Conservation (phyloP, 1,140 invertebrate genomes). For the Achroia grisella region DNA sequence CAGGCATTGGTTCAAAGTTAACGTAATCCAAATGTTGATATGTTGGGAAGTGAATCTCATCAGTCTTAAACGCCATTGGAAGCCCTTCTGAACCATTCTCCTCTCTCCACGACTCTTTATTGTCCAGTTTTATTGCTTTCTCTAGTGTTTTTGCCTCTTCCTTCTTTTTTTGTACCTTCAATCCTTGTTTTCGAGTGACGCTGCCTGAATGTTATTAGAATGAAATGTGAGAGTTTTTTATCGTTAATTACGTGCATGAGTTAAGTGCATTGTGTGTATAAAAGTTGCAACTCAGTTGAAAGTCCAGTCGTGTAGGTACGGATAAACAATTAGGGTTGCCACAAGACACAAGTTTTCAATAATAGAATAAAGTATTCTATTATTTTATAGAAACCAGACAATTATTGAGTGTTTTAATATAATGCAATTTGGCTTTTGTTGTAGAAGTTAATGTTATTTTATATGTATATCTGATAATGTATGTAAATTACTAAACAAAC, state of each 20-base stretch:
- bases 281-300: no score
- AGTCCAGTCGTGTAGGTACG: no score
- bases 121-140: constrained; percentile 8
- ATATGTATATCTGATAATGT: no score
- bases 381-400: no score
- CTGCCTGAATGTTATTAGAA: constrained; percentile 40
- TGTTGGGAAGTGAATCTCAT: constrained; percentile 26
- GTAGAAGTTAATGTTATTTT: no score
- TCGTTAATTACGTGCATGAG: constrained; percentile 2
- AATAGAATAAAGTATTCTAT: no score
- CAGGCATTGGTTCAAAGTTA: constrained; percentile 55
- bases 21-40: constrained; percentile 55
- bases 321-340: no score
- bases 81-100: constrained; percentile 13
- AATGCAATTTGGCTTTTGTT: no score
- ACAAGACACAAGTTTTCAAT: no score
- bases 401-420: no score
- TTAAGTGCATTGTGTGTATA: neutral
- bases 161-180: constrained; percentile 32
- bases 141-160: constrained; percentile 36
- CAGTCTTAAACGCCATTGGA: constrained; percentile 7
- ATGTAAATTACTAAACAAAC: no score
- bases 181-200: constrained; percentile 47
- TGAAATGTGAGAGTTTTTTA: constrained; percentile 6
- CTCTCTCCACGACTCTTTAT: constrained; percentile 28